phyloP scores from a whole-genome alignment of 2,888 invertebrate genomes.

The Alcis repandata region DNA sequence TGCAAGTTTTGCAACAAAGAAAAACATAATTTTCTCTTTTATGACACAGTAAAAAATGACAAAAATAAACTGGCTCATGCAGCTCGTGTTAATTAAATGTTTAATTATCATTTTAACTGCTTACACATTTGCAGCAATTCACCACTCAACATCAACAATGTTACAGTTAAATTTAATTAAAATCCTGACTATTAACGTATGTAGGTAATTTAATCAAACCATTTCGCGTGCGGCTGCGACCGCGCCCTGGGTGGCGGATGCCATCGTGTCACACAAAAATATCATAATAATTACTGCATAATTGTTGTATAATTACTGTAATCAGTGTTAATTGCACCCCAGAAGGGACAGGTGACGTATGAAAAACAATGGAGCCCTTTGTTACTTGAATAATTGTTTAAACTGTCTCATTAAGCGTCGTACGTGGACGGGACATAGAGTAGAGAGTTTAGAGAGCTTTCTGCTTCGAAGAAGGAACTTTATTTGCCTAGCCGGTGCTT shows the following conservation, averaged over 20 bases:
- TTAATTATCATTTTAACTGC: neutral
- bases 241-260: conserved; percentile 42
- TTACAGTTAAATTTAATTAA: conserved; percentile 46
- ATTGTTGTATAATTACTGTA: conserved; percentile 63
- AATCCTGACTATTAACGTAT: conserved; percentile 24
- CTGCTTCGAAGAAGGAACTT: conserved; percentile 28
- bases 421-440: conserved; percentile 45
- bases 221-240: conserved; percentile 40
- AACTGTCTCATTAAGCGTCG: conserved; percentile 66
- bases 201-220: conserved; percentile 47
- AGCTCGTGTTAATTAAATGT: neutral
- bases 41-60: no score
- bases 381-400: conserved; percentile 67
- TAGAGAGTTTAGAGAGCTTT: conserved; percentile 5
- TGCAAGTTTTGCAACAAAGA: no score
- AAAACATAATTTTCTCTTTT: no score
- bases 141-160: conserved; percentile 30
- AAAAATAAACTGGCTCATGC: no score
- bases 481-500: neutral
- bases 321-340: conserved; percentile 69
- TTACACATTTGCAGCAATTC: neutral
- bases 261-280: conserved; percentile 40
- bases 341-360: conserved; percentile 66
- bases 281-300: conserved; percentile 19
- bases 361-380: conserved; percentile 69